phyloP scores from a whole-genome alignment of 1,140 invertebrate genomes.

The Rhagoletis pomonella region DNA sequence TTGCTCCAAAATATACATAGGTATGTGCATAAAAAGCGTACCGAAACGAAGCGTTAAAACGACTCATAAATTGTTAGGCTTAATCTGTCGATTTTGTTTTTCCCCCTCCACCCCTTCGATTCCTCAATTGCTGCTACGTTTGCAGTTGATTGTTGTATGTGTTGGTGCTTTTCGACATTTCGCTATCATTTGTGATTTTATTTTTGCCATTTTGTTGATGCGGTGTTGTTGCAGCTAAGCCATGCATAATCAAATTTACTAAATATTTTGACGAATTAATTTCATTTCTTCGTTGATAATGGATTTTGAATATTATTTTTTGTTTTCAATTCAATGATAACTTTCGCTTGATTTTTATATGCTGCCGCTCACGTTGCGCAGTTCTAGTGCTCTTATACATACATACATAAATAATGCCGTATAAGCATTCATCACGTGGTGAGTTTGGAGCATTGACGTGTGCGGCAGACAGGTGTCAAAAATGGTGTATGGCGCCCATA shows the following conservation, averaged over 20 bases:
- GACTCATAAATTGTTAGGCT: slow-evolving; percentile 52
- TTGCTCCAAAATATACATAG: neutral
- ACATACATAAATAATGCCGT: neutral
- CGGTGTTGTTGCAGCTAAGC: neutral
- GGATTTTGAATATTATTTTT: neutral
- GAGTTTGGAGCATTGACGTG: too few species aligned
- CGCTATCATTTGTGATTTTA: neutral
- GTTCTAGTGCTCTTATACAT: neutral
- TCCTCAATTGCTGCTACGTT: slow-evolving; percentile 14
- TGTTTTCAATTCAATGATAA: neutral
- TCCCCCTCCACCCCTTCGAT: neutral
- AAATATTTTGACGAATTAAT: neutral
- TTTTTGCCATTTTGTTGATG: neutral
- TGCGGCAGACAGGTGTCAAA: neutral
- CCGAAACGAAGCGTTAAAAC: slow-evolving; percentile 34
- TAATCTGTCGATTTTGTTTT: slow-evolving; percentile 36
- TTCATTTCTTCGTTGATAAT: neutral
- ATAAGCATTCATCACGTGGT: neutral
- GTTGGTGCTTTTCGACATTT: neutral
- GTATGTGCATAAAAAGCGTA: neutral
- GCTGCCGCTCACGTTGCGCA: neutral
- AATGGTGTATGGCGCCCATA: too few species aligned
- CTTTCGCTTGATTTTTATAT: neutral
- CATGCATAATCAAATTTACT: neutral
- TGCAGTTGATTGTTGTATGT: neutral